Evolutionary conservation across 2,113 vertebrate species (phyloP), one percentile per base, ranked within the genome.

Genomic region (Nymphicus hollandicus): DNA sequence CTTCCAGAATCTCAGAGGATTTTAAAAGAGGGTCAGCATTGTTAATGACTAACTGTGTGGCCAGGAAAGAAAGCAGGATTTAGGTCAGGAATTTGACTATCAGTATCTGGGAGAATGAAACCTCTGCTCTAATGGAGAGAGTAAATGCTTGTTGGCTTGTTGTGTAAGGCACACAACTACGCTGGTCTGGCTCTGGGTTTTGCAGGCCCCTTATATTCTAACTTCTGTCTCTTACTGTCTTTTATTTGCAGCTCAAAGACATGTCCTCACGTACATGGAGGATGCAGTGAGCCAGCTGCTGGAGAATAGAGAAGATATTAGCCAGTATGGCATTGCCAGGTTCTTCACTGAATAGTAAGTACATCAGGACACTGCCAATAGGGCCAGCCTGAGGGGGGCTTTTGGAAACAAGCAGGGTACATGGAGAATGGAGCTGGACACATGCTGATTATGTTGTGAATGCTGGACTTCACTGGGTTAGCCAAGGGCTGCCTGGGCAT

Each of bases 311-410:
- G 99, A 99, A 81, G 99, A 99, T 90, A 98, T 99, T 96, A 98
- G 97, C 72, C 99, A 99, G 94, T 98, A 99, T 88, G 99, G 99
- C 69, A 97, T 99, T 96, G 97, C 98, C 89, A 98, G 99, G 73
- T 99, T 99, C 98, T 99, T 99, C 96, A 98, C 99, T 80, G 99
- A 99, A 96, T 99, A 99, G 99, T 99, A 98, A 98, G 99, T 99
- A 97, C 55, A 63, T 82, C 31, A 88, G 55, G 58, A 86, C 13
- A 50, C 74, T 93, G 90, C 84, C 94, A 86, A 10, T 50, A 78
- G 82, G 53, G 66, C 8, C 61, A 94, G 76, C 49, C 66, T 91
- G 73, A 64, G 83, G n/a, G 74, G 74, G 35, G 39, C 37, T 65
- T 83, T 95, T 95, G 96, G 91, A 95, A 93, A 44, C 73, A 78